Evolutionary conservation across 2,113 vertebrate species (phyloP), one percentile per base, ranked within the genome.

Genomic region (Lampris incognitus): DNA sequence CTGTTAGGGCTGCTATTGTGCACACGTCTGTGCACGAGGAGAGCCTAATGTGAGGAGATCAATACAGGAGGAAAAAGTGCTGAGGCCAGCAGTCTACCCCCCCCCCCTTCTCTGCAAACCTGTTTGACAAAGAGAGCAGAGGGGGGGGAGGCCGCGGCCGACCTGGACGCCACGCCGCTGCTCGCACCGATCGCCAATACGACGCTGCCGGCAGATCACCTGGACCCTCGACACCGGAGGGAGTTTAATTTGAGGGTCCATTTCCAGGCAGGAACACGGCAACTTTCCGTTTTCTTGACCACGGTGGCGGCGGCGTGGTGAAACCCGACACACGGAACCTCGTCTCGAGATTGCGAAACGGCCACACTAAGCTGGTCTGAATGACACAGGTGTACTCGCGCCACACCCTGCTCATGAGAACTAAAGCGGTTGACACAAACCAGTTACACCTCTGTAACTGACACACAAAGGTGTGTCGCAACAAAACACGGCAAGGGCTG

Each of bases 31-130:
- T 88, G 88, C 90, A 90, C 86, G 86, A 84, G 83, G 87, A 90
- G 91, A 86, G 86, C 81, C 67, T 93, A 91, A 92, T 91, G 90
- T 88, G 91, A 86, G 76, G 91, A 87, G 91, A 94, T 93, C 93
- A 92, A 94, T 93, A 93, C 83, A 76, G 85, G 77, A 86, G 72
- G 84, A 89, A 94, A 89, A 94, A 93, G 82, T 84, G 90, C 93
- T 92, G 90, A 93, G 89, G 87, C 83, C 83, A 91, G 92, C 92
- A 93, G 92, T 93, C 85, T 91, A 83, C 76, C 46, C 80, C 24
- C 24, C 24, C 24, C 24, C 84, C 52, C 76, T 85, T 88, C 87
- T 84, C 84, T 78, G 77, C 78, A 87, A 90, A 92, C 89, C 85
- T 83, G 81, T 87, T 79, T 81, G 90, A 92, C 88, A 91, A 88